phyloP scores from a whole-genome alignment of 1,140 invertebrate genomes.

The Drosophila aff. region DNA sequence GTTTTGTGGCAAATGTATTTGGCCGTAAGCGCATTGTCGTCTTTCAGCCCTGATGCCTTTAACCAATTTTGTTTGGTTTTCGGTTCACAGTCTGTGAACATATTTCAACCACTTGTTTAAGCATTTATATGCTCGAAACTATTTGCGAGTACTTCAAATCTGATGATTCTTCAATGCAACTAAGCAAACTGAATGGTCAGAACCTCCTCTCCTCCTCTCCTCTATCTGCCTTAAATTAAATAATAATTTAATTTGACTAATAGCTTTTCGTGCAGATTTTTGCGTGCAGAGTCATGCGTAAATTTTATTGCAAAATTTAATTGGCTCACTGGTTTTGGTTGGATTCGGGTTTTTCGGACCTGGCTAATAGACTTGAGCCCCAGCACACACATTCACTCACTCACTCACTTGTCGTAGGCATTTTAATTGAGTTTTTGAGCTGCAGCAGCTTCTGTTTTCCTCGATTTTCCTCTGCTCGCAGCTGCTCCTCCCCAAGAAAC shows the following conservation, averaged over 20 bases:
- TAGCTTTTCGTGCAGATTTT: slow-evolving; percentile 49
- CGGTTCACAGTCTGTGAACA: slow-evolving; percentile 5
- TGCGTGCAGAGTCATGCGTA: slow-evolving; percentile 35
- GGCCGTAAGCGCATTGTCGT: slow-evolving; percentile 27
- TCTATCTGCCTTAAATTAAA: slow-evolving; percentile 7
- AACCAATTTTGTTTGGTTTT: slow-evolving; percentile 21
- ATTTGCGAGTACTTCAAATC: slow-evolving; percentile 13
- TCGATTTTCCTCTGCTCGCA: neutral
- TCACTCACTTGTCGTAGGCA: slow-evolving; percentile 18
- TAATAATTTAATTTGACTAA: slow-evolving; percentile 64
- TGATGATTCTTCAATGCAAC: neutral
- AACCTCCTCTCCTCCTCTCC: neutral
- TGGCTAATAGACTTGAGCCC: slow-evolving; percentile 26
- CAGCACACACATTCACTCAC: slow-evolving; percentile 1
- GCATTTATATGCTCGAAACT: slow-evolving; percentile 10
- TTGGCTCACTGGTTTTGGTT: slow-evolving; percentile 49
- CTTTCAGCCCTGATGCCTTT: slow-evolving; percentile 8
- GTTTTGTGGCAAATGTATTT: slow-evolving; percentile 21
- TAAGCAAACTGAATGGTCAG: neutral
- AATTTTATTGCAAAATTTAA: slow-evolving; percentile 69
- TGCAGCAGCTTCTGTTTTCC: slow-evolving; percentile 24
- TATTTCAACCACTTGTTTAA: slow-evolving; percentile 13
- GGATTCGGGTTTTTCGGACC: neutral
- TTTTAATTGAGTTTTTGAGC: slow-evolving; percentile 73
- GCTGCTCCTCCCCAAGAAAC: neutral